Conservation (phyloP, 2,113 vertebrate genomes). For the Zapus hudsonius region DNA sequence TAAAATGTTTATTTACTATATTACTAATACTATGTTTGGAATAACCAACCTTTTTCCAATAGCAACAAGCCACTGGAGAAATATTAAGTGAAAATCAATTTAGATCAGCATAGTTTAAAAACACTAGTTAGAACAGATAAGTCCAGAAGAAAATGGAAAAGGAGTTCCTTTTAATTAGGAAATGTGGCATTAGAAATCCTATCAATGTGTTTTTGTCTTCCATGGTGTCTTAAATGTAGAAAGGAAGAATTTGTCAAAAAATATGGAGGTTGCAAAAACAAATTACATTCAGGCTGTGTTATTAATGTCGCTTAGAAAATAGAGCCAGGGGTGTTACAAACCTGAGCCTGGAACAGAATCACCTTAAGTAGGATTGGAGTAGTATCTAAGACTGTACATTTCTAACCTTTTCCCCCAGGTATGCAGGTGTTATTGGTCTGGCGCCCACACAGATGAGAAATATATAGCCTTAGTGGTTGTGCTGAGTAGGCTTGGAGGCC, state of each 20-base stretch:
- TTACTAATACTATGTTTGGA: conserved; percentile 16
- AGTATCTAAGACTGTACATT: neutral
- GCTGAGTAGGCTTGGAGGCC: neutral
- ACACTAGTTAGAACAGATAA: conserved; percentile 3
- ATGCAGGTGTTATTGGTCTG: neutral
- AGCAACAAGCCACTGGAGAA: conserved; percentile 50
- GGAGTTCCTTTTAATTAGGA: neutral
- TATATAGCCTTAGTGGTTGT: neutral
- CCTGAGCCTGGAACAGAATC: neutral
- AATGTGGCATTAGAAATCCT: neutral
- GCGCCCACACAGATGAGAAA: neutral
- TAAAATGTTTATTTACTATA: conserved; percentile 18
- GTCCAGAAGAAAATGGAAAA: conserved; percentile 14
- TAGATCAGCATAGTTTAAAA: neutral
- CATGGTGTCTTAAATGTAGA: neutral
- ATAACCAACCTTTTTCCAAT: conserved; percentile 14
- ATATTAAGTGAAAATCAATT: conserved; percentile 38
- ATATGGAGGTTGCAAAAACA: neutral
- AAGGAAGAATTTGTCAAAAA: neutral
- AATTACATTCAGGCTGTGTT: neutral
- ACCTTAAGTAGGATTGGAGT: neutral
- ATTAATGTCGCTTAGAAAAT: neutral
- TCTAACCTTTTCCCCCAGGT: neutral
- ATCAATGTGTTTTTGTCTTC: conserved; percentile 20
- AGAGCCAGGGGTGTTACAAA: neutral